Evolutionary conservation across 2,113 vertebrate genomes (phyloP).

Genomic region (Dermatemys mawii): DNA sequence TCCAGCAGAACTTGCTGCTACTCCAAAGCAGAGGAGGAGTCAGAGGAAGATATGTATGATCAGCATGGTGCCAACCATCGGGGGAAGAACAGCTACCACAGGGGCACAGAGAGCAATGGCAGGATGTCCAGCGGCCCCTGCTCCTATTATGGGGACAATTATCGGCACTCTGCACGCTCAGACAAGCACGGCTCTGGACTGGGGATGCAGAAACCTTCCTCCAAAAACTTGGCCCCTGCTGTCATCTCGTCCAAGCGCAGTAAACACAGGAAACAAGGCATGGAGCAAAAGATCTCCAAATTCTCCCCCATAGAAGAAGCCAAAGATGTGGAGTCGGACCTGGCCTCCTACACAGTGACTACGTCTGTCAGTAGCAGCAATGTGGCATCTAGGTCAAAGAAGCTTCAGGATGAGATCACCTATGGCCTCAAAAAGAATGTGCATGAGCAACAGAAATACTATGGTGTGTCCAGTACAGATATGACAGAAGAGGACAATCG

Average conservation of each 20-base stretch:
- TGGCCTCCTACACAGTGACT: conserved; percentile 89
- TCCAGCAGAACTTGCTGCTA: conserved; percentile 85
- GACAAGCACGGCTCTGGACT: conserved; percentile 82
- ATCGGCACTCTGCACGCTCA: conserved; percentile 85
- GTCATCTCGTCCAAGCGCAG: conserved; percentile 94
- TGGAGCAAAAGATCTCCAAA: conserved; percentile 98
- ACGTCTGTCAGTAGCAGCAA: conserved; percentile 88
- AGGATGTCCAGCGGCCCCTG: conserved; percentile 77
- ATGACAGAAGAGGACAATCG: conserved; percentile 91
- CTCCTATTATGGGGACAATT: conserved; percentile 89
- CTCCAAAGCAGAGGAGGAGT: conserved; percentile 91
- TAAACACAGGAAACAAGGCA: conserved; percentile 97
- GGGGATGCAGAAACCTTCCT: conserved; percentile 86
- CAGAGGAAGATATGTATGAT: conserved; percentile 95
- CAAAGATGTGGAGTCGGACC: conserved; percentile 95
- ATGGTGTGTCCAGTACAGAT: conserved; percentile 86
- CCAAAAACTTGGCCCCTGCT: conserved; percentile 93
- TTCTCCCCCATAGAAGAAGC: conserved; percentile 99
- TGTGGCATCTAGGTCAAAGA: conserved; percentile 90
- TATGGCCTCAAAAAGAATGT: conserved; percentile 93
- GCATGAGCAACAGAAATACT: conserved; percentile 96
- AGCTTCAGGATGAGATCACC: conserved; percentile 91
- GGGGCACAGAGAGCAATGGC: conserved; percentile 87
- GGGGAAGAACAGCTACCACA: conserved; percentile 84
- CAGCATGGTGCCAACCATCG: conserved; percentile 84